These are phyloP conservation scores for Lucifuga dentata DNA, from an alignment of 2,113 vertebrate species.

Conservation along the genomic window DNA sequence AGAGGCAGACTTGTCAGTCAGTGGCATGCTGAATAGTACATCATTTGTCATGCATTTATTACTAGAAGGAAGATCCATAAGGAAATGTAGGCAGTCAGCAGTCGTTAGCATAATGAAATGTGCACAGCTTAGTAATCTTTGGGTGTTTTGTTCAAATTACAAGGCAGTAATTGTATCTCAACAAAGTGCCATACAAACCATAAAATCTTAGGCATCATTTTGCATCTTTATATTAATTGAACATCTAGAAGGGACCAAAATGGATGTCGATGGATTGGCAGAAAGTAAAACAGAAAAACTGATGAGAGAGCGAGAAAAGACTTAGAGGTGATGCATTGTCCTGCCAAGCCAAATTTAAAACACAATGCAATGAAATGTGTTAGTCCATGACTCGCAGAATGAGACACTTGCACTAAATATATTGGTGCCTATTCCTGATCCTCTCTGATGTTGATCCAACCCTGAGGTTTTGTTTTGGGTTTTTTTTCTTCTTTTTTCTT, in stretches of 20 bases:
- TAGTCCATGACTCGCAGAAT: too few species aligned
- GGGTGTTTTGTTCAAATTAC: conserved; percentile 1
- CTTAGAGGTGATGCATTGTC: not conserved
- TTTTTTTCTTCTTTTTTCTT: too few species aligned
- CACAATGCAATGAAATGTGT: conserved; percentile 12
- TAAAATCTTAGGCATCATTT: not conserved
- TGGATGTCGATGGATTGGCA: not conserved
- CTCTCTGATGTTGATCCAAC: conserved; percentile 6
- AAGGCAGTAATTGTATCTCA: conserved; percentile 2
- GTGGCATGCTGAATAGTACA: conserved; percentile 19
- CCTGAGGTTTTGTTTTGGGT: not conserved
- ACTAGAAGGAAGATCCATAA: conserved; percentile 10
- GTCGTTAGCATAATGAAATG: too few species aligned
- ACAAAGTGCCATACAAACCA: conserved; percentile 43
- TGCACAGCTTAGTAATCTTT: not conserved
- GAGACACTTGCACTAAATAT: conserved; percentile 44
- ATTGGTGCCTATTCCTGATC: conserved; percentile 17
- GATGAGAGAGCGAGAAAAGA: not conserved
- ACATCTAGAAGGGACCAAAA: not conserved
- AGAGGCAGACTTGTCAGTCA: conserved; percentile 8
- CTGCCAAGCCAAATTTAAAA: conserved; percentile 4
- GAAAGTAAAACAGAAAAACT: not conserved
- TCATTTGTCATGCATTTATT: conserved; percentile 31
- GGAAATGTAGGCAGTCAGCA: not conserved
- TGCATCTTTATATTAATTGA: conserved; percentile 4